Conservation (phyloP, 2,113 vertebrate species). For the Onychostoma macrolepis region DNA sequence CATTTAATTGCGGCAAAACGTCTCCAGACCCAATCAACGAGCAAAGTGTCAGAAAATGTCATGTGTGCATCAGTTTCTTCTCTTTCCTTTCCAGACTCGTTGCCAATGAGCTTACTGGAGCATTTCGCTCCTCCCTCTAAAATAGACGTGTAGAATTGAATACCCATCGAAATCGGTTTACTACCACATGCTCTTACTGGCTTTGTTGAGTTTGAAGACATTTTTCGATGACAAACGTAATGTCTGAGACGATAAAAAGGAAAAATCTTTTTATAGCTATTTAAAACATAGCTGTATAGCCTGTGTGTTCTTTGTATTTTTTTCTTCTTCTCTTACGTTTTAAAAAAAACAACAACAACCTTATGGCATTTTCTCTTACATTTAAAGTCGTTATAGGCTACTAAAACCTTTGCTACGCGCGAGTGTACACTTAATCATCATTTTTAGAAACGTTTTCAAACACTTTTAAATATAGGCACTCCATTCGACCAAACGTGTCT, state of each 20-base stretch:
- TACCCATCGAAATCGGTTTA: constrained; percentile 19
- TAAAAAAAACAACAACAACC: too few relatives aligned
- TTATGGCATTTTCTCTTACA: too few relatives aligned
- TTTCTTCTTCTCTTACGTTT: too few relatives aligned
- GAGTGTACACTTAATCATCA: neutral
- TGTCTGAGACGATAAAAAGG: neutral
- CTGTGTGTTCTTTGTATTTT: too few relatives aligned
- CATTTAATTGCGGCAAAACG: constrained; percentile 62
- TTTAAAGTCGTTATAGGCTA: neutral
- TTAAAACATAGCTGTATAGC: too few relatives aligned
- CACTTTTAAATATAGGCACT: neutral
- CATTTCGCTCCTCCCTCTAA: constrained; percentile 65
- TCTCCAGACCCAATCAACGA: constrained; percentile 61
- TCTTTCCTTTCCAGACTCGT: constrained; percentile 43
- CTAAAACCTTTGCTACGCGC: neutral
- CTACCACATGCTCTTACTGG: neutral
- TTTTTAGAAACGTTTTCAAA: neutral
- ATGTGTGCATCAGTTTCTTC: constrained; percentile 53
- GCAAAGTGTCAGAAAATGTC: constrained; percentile 61
- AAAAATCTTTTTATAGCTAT: too few relatives aligned
- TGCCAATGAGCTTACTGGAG: constrained; percentile 61
- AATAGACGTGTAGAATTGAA: constrained; percentile 37
- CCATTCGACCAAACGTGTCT: neutral
- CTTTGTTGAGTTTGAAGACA: neutral
- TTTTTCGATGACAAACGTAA: neutral